Base-by-base conservation (phyloP, 2,113 vertebrate genomes). In the Paramisgurnus dabryanus region DNA sequence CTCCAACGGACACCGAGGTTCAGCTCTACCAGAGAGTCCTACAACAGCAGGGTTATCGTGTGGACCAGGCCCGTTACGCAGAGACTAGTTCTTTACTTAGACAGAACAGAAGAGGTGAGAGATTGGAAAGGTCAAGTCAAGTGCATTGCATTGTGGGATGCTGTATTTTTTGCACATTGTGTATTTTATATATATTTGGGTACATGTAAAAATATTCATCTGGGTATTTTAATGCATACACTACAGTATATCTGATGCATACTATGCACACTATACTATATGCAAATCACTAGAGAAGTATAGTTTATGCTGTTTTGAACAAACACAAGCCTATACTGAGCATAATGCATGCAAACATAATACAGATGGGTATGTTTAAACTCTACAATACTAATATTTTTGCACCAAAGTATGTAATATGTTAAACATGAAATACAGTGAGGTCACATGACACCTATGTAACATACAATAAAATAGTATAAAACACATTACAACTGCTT, bases 21-120 rank as follows among this genome's bases (percentile, higher is more conserved):
- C 91, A 83, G 85, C 86, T 96, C 45, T 94, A 93, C 72, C 93
- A 89, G 82, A 89, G 67, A 17, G 88, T 97, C 11, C 92, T 98
- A 71, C 83, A 82, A 60, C 90, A 94, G 78, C 90, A 91, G 64
- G 88, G 87, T 57, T 96, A 95, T 45, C 58, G 76, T 3, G 93
- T 96, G 74, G 92, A 92, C 12, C 79, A 93, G 27, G 81, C 91
- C 75, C 87, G 90, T 84, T 94, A 91, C 12, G 85, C 85, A 0
- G 90, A 90, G 74, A 88, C 89, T 7, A 77, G 84, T 53, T 85
- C 83, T 71, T 67, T 81, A 18, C 85, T 87, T 18, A 84, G 86
- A n/a, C 82, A 81, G 34, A 66, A 75, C 10, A 17, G 50, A 18
- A 68, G 50, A 84, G 82, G 85, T 84, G 13, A 58, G 83, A 50